Base-by-base conservation (phyloP, 2,888 invertebrate genomes). In the Nysson spinosus region DNA sequence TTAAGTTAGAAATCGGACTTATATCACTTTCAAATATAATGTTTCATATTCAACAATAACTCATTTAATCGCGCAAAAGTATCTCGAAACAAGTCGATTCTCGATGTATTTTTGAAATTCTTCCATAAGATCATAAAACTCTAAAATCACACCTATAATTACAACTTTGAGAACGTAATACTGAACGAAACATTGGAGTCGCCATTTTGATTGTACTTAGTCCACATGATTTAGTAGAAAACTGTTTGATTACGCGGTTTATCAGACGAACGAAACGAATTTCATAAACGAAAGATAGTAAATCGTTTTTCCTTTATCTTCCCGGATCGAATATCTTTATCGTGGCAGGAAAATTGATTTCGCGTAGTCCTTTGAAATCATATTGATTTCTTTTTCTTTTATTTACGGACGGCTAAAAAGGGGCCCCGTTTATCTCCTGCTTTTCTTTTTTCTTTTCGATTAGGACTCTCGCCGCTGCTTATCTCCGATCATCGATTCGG, bases 381-480 rank as follows among this genome's bases (percentile, higher is more conserved):
- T 12, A 16, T 16, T 4, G 12, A n/a, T 12, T 9, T 24, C 12
- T 3, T 24, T 14, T 40, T 17, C 1, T 37, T 46, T 44, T 17
- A 24, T 9, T 72, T 42, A 71, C 58, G 71, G 71, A 68, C 72
- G 64, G 71, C 35, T 72, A 40, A 60, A 40, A 39, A 52, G 52
- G 50, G 50, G 24, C 49, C 40, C 30, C 12, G 28, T 39, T 40
- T 43, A 6, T 55, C 26, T 16, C 44, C 39, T 30, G 4, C n/a
- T 7, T 30, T n/a, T 30, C 11, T 30, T 30, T 16, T 35, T 35
- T 39, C 26, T 46, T 20, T 20, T 20, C 4, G 9, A 20, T 20
- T 35, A 51, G 47, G 32, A 44, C 42, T 46, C 56, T 56, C 28
- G 32, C 24, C 42, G 40, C 14, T 49, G 49, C 49, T 61, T 32